Evolutionary conservation across 1,140 invertebrate species (phyloP), one percentile per base, ranked within the genome.

Genomic region (Protaetia brevitarsis): DNA sequence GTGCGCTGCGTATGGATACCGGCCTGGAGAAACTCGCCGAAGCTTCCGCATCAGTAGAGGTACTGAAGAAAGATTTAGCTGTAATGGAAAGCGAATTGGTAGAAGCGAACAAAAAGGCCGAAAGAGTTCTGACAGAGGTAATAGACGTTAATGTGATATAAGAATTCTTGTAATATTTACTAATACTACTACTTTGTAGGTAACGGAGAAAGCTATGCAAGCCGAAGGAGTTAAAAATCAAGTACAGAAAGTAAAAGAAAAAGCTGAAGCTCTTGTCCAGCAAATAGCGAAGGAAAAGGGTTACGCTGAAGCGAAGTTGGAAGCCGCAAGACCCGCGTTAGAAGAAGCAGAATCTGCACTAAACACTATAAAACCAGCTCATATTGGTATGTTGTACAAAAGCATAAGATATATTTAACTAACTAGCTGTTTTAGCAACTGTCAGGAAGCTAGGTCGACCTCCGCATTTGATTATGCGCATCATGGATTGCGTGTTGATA

Each of bases 401-500:
- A 66, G n/a, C n/a, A n/a, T 29, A 45, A 65, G 8, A 62, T 62
- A 62, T 31, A 10, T 16, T 19, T 36, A 2, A 34, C 30, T 45
- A 51, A 2, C 10, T 61, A 13, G 29, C 23, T 19, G 13, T 36
- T 59, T 29, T 73, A 83, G 94, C 96, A 7, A 97, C 95, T 10
- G 95, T 98, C 0, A 84, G 96, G 70, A 98, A 97, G 81, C 79
- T 98, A 26, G 95, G 94, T 8, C 84, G 95, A 71, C 96, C 96
- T 0, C 96, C 96, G 3, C 95, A 97, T 82, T 82, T 98, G 0
- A 98, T 98, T 71, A 97, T 97, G 95, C 85, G 95, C 70, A 97
- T 98, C 69, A 98, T 98, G 96, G 96, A 98, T 74, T 95, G 93
- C 75, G 95, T 97, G 1, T 78, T 98, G 51, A 91, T 98, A 66